A percentile compares a stretch with the other conserved stretches of the same genome.
These are phyloP conservation scores for Oncorhynchus gorbuscha DNA, from an alignment of 2,113 vertebrate genomes.

Conservation along the genomic window DNA sequence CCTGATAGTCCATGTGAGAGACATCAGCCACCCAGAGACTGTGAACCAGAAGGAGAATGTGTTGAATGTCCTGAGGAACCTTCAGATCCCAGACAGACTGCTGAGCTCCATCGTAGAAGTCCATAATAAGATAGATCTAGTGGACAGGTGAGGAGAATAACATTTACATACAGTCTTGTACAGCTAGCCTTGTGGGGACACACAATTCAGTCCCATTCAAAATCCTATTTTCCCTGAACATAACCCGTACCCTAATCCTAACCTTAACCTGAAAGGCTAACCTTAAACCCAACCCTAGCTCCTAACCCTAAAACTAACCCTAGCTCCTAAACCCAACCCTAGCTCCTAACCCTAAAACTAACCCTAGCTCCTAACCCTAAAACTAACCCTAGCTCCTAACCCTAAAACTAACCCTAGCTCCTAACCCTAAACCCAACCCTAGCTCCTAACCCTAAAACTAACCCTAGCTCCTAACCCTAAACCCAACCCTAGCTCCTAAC, in stretches of 20 bases:
- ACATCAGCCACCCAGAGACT: conserved; percentile 88
- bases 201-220: too few relatives aligned
- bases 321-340: too few relatives aligned
- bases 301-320: too few relatives aligned
- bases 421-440: too few relatives aligned
- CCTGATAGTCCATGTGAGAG: conserved; percentile 87
- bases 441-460: too few relatives aligned
- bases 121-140: conserved; percentile 91
- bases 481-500: background rate
- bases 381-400: too few relatives aligned
- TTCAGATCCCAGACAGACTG: conserved; percentile 78
- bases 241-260: too few relatives aligned
- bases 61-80: conserved; percentile 78
- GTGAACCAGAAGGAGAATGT: conserved; percentile 86
- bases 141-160: conserved; percentile 73
- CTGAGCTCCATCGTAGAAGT: conserved; percentile 85
- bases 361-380: too few relatives aligned
- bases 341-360: too few relatives aligned
- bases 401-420: accelerated
- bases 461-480: too few relatives aligned
- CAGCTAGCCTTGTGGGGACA: too few relatives aligned
- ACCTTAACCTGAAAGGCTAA: background rate
- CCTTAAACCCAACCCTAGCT: background rate
- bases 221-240: too few relatives aligned
- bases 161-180: background rate